A percentile compares a stretch with the other conserved stretches of the same genome.
These are phyloP conservation scores for Galleria mellonella DNA, from an alignment of 1,140 invertebrate species.

Conservation along the genomic window DNA sequence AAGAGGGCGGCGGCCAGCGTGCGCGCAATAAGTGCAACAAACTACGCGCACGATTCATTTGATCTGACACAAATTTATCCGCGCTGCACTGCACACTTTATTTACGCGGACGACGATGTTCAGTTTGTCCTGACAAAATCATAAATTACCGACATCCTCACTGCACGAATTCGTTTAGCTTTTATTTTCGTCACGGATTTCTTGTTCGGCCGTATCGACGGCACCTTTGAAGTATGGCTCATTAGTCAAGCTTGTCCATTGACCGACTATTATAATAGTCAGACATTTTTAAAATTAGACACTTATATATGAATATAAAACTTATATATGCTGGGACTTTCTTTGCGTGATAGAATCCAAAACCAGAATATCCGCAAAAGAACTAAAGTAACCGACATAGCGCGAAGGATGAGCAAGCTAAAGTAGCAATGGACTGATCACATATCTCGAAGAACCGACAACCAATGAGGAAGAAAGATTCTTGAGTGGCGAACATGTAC, in stretches of 20 bases:
- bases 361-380: too few species aligned
- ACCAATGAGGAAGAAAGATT: too few species aligned
- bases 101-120: slow-evolving; percentile 65
- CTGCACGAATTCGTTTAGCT: slow-evolving; percentile 45
- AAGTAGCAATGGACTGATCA: too few species aligned
- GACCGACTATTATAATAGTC: slow-evolving; percentile 2
- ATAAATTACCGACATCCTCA: slow-evolving; percentile 73
- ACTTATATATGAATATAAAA: too few species aligned
- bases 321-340: too few species aligned
- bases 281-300: too few species aligned
- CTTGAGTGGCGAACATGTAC: too few species aligned
- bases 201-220: slow-evolving; percentile 55
- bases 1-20: slow-evolving; percentile 19
- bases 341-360: too few species aligned
- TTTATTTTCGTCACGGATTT: slow-evolving; percentile 61
- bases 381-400: too few species aligned
- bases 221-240: slow-evolving; percentile 41
- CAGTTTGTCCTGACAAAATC: slow-evolving; percentile 72
- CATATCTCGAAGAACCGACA: too few species aligned
- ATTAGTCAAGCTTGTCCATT: slow-evolving; percentile 22
- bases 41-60: slow-evolving; percentile 63
- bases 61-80: slow-evolving; percentile 73
- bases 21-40: slow-evolving; percentile 56
- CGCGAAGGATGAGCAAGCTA: too few species aligned
- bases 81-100: slow-evolving; percentile 57